phyloP scores from a whole-genome alignment of 2,113 vertebrate species.

The Ancistrus triradiatus region DNA sequence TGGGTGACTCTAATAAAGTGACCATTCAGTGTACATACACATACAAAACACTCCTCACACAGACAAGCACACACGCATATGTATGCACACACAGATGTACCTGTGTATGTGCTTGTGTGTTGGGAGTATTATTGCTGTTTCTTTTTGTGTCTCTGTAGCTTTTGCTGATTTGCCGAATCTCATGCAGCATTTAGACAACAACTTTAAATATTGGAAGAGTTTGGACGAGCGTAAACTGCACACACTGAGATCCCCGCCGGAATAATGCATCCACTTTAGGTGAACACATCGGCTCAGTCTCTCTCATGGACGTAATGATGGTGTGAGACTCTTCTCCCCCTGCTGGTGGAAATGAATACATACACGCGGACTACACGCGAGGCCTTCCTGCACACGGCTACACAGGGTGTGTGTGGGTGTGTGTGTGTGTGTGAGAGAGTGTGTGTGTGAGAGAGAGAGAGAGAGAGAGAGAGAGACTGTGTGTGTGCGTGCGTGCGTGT shows the following conservation, averaged over 20 bases:
- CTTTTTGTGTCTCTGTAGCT: constrained; percentile 60
- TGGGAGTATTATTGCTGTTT: background rate
- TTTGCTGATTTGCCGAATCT: constrained; percentile 93
- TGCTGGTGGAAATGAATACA: constrained; percentile 6
- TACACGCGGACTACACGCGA: constrained; percentile 3
- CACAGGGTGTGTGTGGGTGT: constrained; percentile 11
- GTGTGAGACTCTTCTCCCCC: constrained; percentile 20
- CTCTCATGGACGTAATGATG: constrained; percentile 7
- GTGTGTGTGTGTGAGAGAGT: constrained; percentile 5
- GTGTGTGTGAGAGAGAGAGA: constrained; percentile 8
- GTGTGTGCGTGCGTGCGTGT: constrained; percentile 53
- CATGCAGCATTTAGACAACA: constrained; percentile 94
- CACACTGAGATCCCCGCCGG: constrained; percentile 81
- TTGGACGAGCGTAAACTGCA: constrained; percentile 85
- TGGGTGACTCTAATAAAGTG: no score
- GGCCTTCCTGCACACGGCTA: constrained; percentile 25
- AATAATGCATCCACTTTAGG: constrained; percentile 57
- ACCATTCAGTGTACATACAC: no score
- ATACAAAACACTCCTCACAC: no score
- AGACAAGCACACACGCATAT: no score
- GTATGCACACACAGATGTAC: no score
- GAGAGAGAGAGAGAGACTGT: constrained; percentile 37
- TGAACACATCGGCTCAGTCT: background rate
- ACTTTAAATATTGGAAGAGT: constrained; percentile 97
- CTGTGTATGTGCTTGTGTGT: background rate